phyloP scores from a whole-genome alignment of 2,797 vertebrate genomes.

The Microcaecilia unicolor region DNA sequence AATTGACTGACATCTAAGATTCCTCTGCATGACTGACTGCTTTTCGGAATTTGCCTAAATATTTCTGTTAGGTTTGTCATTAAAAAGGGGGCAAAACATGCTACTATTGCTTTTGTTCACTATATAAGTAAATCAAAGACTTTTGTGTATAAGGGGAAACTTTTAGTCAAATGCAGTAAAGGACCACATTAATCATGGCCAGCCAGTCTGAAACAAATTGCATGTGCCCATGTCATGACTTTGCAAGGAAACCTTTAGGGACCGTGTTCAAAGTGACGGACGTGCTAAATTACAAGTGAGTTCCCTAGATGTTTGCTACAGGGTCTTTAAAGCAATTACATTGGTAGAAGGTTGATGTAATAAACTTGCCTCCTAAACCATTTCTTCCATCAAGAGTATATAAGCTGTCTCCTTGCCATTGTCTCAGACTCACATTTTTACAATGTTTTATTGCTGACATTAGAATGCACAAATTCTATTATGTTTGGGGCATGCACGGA shows the following conservation, averaged over 20 bases:
- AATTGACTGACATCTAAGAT: slow-evolving; percentile 15
- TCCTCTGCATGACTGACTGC: slow-evolving; percentile 3
- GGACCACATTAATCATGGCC: slow-evolving; percentile 28
- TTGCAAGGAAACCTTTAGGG: slow-evolving; percentile 23
- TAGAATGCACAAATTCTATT: no score
- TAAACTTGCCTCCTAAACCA: slow-evolving; percentile 26
- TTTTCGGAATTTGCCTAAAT: slow-evolving; percentile 19
- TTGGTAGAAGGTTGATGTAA: slow-evolving; percentile 12
- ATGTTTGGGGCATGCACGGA: no score
- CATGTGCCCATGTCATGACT: slow-evolving; percentile 27
- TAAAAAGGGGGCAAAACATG: neutral
- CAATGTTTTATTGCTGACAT: no score
- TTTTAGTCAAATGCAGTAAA: slow-evolving; percentile 26
- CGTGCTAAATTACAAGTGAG: slow-evolving; percentile 31
- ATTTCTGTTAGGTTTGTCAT: slow-evolving; percentile 19
- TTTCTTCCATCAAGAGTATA: no score
- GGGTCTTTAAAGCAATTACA: slow-evolving; percentile 29
- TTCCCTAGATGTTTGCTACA: slow-evolving; percentile 35
- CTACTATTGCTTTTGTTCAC: neutral
- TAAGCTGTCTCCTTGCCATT: no score
- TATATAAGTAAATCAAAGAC: slow-evolving; percentile 5
- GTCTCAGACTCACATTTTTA: no score
- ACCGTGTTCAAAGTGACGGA: slow-evolving; percentile 31
- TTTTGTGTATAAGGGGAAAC: slow-evolving; percentile 9
- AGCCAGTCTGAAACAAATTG: slow-evolving; percentile 25